Evolutionary conservation across 2,888 invertebrate species (phyloP).

Genomic region (Platycheirus albimanus): DNA sequence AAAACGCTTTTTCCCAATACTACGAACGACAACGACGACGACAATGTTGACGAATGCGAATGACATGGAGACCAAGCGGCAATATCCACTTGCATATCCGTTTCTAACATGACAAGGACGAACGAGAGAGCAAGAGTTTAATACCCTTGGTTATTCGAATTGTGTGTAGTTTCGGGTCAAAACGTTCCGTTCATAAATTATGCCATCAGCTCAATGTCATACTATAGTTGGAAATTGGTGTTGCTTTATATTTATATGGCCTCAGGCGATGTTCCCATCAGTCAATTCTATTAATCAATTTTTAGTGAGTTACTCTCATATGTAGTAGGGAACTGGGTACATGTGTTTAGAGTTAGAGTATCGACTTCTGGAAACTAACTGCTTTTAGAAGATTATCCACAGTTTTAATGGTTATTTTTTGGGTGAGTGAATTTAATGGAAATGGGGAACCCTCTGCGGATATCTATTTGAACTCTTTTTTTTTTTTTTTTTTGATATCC

Average conservation of each 20-base stretch:
- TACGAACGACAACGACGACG: neutral
- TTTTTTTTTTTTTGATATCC: conserved; percentile 4
- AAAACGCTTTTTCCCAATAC: conserved; percentile 58
- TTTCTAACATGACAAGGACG: conserved; percentile 21
- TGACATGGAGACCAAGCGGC: conserved; percentile 45
- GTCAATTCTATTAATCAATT: conserved; percentile 70
- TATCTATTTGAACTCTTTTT: neutral
- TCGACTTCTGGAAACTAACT: neutral
- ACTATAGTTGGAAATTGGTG: conserved; percentile 49
- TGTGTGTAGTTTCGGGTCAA: conserved; percentile 65
- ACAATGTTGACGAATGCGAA: conserved; percentile 28
- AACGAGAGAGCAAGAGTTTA: conserved; percentile 6
- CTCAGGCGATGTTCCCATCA: conserved; percentile 8
- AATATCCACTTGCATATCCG: conserved; percentile 41
- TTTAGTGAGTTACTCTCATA: conserved; percentile 24
- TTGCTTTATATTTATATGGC: neutral
- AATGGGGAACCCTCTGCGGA: conserved; percentile 9
- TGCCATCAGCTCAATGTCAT: conserved; percentile 50
- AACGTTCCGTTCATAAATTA: conserved; percentile 64
- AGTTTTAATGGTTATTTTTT: conserved; percentile 60
- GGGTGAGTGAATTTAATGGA: conserved; percentile 46
- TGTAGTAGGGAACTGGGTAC: neutral
- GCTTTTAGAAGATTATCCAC: conserved; percentile 37
- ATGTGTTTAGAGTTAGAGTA: neutral
- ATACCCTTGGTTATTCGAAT: conserved; percentile 47